Conservation (phyloP, 2,888 invertebrate genomes). For the Protophormia terraenovae region DNA sequence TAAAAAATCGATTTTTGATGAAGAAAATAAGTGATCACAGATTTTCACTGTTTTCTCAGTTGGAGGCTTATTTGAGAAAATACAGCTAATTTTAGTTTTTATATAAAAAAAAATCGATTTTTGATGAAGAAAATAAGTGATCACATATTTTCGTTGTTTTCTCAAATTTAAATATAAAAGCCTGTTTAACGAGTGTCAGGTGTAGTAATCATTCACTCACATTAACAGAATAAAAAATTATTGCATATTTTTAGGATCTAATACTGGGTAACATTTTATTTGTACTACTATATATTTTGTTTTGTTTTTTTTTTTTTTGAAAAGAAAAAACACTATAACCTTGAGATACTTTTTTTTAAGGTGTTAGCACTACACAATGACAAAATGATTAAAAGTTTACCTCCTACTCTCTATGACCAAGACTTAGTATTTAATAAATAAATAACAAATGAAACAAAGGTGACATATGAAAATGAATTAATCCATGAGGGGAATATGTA, state of each 20-base stretch:
- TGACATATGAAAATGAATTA: not conserved
- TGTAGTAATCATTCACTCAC: not conserved
- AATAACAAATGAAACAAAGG: not conserved
- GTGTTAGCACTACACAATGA: not conserved
- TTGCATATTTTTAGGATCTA: conserved; percentile 28
- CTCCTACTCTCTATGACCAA: not conserved
- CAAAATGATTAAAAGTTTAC: not conserved
- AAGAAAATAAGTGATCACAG: too few relatives aligned
- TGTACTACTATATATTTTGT: not conserved
- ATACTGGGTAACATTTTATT: not conserved
- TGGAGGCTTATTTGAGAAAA: too few relatives aligned
- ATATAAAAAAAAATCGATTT: too few relatives aligned
- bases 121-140: too few relatives aligned
- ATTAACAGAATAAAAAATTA: not conserved
- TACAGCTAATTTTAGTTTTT: too few relatives aligned
- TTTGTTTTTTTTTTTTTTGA: not conserved
- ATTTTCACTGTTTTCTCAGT: too few relatives aligned
- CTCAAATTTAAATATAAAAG: too few relatives aligned
- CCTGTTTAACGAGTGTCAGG: not conserved
- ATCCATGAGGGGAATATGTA: not conserved
- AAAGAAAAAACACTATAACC: not conserved
- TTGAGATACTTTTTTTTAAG: not conserved
- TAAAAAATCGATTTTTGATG: too few relatives aligned
- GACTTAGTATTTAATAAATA: not conserved
- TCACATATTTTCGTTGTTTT: too few relatives aligned